A percentile compares a stretch with the other conserved stretches of the same genome.
Conservation (phyloP, 2,113 vertebrate species). For the Globicephala melas region DNA sequence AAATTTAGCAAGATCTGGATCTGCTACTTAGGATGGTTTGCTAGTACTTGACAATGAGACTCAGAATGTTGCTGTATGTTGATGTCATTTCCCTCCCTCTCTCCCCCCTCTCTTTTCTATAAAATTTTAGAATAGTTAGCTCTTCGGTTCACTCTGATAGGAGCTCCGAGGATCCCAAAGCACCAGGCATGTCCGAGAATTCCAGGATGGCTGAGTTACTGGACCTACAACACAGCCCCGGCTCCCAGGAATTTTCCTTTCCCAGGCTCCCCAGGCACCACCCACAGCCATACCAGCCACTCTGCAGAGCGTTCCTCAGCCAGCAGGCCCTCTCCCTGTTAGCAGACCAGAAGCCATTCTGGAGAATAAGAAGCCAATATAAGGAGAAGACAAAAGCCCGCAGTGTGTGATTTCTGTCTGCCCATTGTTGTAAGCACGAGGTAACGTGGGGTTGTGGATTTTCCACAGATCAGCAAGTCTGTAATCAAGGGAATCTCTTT, state of each 20-base stretch:
- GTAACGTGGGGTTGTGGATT: background rate
- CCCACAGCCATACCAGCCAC: background rate
- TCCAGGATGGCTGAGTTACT: background rate
- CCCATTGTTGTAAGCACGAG: background rate
- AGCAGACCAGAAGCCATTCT: background rate
- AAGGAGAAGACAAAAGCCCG: background rate
- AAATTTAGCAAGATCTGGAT: background rate
- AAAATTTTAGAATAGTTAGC: background rate
- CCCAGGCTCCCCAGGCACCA: background rate
- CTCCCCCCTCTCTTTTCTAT: background rate
- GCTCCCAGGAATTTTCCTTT: slow-evolving; percentile 37
- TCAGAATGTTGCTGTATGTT: background rate
- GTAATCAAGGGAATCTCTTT: slow-evolving; percentile 47
- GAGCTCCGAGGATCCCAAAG: background rate
- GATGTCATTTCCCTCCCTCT: background rate
- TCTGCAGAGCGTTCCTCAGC: background rate
- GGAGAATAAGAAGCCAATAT: background rate
- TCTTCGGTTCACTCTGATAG: background rate
- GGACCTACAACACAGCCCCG: background rate
- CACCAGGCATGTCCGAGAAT: background rate
- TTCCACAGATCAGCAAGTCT: slow-evolving; percentile 57
- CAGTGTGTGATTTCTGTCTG: slow-evolving; percentile 48
- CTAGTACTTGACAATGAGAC: background rate
- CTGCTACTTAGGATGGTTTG: background rate
- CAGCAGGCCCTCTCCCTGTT: slow-evolving; percentile 5